Evolutionary conservation across 2,797 vertebrate species (phyloP), one percentile per base, ranked within the genome.

Genomic region (Australoheros facetus): DNA sequence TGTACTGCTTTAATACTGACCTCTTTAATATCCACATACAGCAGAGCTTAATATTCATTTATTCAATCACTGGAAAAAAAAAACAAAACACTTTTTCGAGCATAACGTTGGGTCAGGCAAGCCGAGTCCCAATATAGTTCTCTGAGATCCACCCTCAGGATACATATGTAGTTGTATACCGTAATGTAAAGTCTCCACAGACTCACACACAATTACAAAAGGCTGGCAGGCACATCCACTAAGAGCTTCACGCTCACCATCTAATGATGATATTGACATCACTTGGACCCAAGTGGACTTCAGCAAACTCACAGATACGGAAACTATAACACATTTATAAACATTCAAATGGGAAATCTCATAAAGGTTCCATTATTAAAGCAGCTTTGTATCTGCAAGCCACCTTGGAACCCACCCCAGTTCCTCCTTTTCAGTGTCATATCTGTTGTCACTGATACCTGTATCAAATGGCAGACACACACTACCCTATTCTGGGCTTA

Each of bases 1-100:
- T 16, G n/a, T 77, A 80, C 64, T 73, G 71, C 39, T 37, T 53
- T n/a, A 19, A 66, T 48, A 59, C 54, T 4, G 48, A 73, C 64
- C 60, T 77, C 48, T 56, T 58, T 23, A 3, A 51, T 13, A 19
- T 14, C 48, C 39, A 16, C 6, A 48, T 19, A n/a, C 5, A 26
- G 16, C 16, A 69, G 9, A 39, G 37, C 37, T 5, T 8, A 77
- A 51, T 39, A 23, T 54, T 26, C 11, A 39, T 57, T 51, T 5
- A 26, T 71, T 34, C 48, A 23, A 5, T 55, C 11, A 55, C 16
- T 69, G 42, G 16, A 4, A 4, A 30, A 30, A 28, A 30, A 30
- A 4, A 66, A 66, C 12, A 48, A 19, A 48, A 17, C 23, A 28
- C 3, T 7, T 28, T 3, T 48, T 66, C 23, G 11, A 48, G 62